Evolutionary conservation across 2,888 invertebrate genomes (phyloP), one percentile per base, ranked within the genome.

Genomic region (Bombylius major): DNA sequence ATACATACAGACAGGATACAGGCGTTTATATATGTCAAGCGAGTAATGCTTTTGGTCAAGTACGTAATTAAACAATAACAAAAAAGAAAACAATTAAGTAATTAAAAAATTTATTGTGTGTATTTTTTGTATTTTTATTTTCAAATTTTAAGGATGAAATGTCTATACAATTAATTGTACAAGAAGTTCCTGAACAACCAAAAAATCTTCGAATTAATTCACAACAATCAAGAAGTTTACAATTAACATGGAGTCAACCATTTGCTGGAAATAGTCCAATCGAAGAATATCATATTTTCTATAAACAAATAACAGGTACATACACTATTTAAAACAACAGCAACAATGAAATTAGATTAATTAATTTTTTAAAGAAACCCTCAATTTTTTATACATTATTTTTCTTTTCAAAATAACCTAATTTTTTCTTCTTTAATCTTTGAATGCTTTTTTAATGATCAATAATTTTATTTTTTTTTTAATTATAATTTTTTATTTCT

Each of bases 131-230:
- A 36, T 23, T 14, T 51, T 23, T 32, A n/a, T 12, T 31, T 31
- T 12, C 8, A 5, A 46, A 33, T 50, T 47, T 46, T 52, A 69
- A 60, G 76, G 94, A 93, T 67, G 87, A 90, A 72, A 89, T 92
- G 83, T 84, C 87, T 54, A 89, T 93, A 70, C 89, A 92, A 69
- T 80, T 95, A 59, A 86, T 92, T 53, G 89, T 95, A 36, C 90
- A 94, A 78, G 86, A 94, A 79, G 87, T 88, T 47, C 93, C 94
- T 1, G 94, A 94, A 72, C 84, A 89, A 70, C 93, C 94, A 5
- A 84, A 86, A 69, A 89, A 90, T 69, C 83, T 93, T 61, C 81
- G 87, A 63, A 86, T 92, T 53, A 84, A 87, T 66, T 89, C 91
- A 62, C 89, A 89, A 68, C 86, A 88, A 65, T 90, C 92, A 57